Evolutionary conservation across 2,888 invertebrate species (phyloP).

Genomic region (Melitaea athalia): DNA sequence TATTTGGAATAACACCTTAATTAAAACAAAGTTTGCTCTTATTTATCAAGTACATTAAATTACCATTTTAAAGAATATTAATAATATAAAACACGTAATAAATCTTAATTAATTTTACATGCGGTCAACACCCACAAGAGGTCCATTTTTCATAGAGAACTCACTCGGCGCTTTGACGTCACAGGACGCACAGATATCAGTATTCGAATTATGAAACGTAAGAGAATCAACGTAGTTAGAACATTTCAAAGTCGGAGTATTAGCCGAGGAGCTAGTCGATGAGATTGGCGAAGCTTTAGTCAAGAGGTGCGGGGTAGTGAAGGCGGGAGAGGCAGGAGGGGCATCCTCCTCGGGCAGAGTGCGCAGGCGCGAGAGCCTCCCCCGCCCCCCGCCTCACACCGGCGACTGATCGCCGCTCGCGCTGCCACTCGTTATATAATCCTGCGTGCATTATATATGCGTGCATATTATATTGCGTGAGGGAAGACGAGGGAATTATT

Average conservation of each 20-base stretch:
- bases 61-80: neutral
- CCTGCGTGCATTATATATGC: too few relatives aligned
- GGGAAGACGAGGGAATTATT: neutral
- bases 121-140: conserved; percentile 4
- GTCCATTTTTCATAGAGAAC: conserved; percentile 12
- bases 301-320: neutral
- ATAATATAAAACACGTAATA: neutral
- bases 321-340: conserved; percentile 56
- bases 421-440: conserved; percentile 76
- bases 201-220: conserved; percentile 21
- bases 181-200: conserved; percentile 32
- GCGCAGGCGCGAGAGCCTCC: conserved; percentile 75
- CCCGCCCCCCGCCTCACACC: conserved; percentile 79
- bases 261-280: conserved; percentile 5
- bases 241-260: conserved; percentile 8
- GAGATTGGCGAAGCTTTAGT: conserved; percentile 16
- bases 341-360: conserved; percentile 74
- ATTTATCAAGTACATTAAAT: neutral
- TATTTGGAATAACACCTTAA: too few relatives aligned
- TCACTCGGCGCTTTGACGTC: conserved; percentile 30
- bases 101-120: neutral
- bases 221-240: conserved; percentile 10
- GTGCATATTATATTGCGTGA: too few relatives aligned
- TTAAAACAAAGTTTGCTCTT: too few relatives aligned
- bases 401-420: conserved; percentile 77